Conservation (phyloP, 2,113 vertebrate species). For the Etia nguti region DNA sequence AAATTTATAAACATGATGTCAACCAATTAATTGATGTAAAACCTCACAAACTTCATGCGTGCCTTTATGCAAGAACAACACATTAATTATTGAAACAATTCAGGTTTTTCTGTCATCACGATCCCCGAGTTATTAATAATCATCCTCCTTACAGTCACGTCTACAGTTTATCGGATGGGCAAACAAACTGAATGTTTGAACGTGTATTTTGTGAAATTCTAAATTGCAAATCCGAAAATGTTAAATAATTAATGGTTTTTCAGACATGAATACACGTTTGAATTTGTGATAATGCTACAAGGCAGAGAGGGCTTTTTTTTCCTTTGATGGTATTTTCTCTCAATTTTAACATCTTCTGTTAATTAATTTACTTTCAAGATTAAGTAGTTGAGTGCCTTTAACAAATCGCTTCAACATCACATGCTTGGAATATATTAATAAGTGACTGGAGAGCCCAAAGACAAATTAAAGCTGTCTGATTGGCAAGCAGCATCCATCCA, state of each 20-base stretch:
- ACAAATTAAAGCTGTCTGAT: not conserved
- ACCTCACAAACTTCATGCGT: not conserved
- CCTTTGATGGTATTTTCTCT: not conserved
- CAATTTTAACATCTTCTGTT: not conserved
- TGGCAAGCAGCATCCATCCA: not conserved
- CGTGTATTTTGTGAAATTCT: not conserved
- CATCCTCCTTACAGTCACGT: not conserved
- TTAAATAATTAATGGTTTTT: not conserved
- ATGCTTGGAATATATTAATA: not conserved
- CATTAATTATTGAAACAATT: not conserved
- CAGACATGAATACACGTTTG: rapidly evolving
- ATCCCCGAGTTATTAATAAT: not conserved
- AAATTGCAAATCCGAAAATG: not conserved
- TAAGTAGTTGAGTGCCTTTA: rapidly evolving
- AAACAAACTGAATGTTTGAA: not conserved
- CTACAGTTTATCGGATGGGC: not conserved
- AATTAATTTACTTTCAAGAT: not conserved
- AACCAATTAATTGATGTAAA: not conserved
- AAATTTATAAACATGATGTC: not conserved
- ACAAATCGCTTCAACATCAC: rapidly evolving
- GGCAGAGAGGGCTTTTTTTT: not conserved
- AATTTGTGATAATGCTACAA: not conserved
- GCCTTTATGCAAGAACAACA: not conserved
- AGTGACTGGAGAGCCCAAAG: not conserved
- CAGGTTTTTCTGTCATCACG: not conserved